A percentile compares a stretch with the other conserved stretches of the same genome.
These are phyloP conservation scores for Cyphomyrus discorhynchus DNA, from an alignment of 2,113 vertebrate species.

Conservation along the genomic window DNA sequence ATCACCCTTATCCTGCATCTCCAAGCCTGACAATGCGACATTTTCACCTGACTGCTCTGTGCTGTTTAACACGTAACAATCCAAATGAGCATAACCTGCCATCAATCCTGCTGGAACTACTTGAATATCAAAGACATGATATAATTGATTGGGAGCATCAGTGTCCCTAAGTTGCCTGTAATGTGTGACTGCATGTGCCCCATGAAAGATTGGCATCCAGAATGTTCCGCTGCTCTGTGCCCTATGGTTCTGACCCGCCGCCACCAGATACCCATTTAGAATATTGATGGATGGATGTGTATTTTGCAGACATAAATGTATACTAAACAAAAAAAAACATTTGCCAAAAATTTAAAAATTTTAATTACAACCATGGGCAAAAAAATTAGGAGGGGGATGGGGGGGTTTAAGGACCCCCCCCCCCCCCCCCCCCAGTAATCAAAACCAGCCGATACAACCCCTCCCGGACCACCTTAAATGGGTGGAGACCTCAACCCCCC, in stretches of 20 bases:
- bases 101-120: background rate
- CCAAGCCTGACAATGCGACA: background rate
- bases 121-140: background rate
- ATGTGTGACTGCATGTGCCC: background rate
- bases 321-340: background rate
- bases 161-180: background rate
- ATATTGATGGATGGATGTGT: background rate
- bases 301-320: background rate
- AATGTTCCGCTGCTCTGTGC: background rate
- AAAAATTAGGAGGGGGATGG: background rate
- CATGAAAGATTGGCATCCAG: background rate
- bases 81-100: background rate
- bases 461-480: background rate
- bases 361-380: background rate
- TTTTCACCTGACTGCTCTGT: background rate
- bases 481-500: background rate
- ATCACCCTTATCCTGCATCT: background rate
- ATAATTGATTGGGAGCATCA: background rate
- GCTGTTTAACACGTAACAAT: background rate
- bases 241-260: background rate
- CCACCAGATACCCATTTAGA: background rate
- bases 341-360: background rate
- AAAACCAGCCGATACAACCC: background rate
- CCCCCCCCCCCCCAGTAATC: too few species aligned
- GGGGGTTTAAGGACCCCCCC: too few species aligned